Base-by-base conservation (phyloP, 2,797 vertebrate genomes). In the Micropoecilia bifurca region DNA sequence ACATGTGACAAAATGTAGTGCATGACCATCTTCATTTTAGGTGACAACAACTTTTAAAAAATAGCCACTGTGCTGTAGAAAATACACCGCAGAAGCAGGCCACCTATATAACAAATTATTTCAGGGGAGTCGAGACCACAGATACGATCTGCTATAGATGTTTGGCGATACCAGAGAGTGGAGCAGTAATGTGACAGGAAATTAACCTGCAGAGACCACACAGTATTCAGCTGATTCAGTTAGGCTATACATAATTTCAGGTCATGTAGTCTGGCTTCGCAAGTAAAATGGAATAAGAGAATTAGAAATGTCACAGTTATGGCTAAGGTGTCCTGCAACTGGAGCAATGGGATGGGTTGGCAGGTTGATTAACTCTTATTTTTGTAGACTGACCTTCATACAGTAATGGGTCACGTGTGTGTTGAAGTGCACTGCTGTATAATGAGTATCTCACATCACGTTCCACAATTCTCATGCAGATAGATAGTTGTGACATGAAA, bases 171-270 rank as follows among this genome's bases (percentile, higher is more conserved):
- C 71, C 55, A 48, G 55, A 72, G 76, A 78, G 77, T 73, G 45
- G 71, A 78, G 71, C 71, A 61, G 77, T 73, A 78, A 78, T 78
- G 77, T 73, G 77, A 78, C 77, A 78, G 77, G 77, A 63, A 78
- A 78, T 78, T 78, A 78, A 78, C 77, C 77, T 73, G 77, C 77
- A 63, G 77, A 78, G 69, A 46, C 77, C 45, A 30, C 77, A 63
- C 43, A 47, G 55, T 71, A 47, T 57, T 78, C 71, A 78, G 71
- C 45, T 28, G 55, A 43, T 73, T 63, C 77, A 48, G 71, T 59
- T 63, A 50, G 77, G 69, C 71, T 73, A 78, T 28, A 78, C 77
- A 73, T 78, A 41, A 78, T 73, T 78, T 73, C 77, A 78, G 77
- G 77, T 78, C 77, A 73, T 73, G 77, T 47, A 73, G 55, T 57